Base-by-base conservation (phyloP, 2,113 vertebrate species). In the Peromyscus californicus region DNA sequence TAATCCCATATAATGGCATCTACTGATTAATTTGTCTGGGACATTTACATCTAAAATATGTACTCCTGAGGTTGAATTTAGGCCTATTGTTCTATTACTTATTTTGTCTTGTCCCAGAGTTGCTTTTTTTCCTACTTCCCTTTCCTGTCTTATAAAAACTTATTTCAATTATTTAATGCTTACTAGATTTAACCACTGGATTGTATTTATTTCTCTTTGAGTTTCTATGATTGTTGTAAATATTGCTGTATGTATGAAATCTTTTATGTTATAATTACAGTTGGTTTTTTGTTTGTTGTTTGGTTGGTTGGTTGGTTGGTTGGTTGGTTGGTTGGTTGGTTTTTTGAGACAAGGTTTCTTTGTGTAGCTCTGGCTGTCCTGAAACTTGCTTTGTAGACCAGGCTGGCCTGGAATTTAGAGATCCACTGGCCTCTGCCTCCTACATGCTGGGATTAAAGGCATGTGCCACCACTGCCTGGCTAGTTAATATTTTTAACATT, bases 401-500 rank as follows among this genome's bases (percentile, higher is more conserved):
- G 69, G 36, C 16, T 72, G 36, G 69, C 16, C 36, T 72, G 1
- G 6, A 70, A n/a, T 17, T 70, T 17, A 70, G 16, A 70, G 15
- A 70, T 70, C 69, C 69, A n/a, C 36, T 33, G 8, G 7, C 36
- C 69, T 72, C 69, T n/a, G 36, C 33, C 17, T 72, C 36, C 7
- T 6, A 17, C 3, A 21, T 72, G 69, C 69, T 72, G 36, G 36
- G 7, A 72, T 72, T n/a, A 70, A 70, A 70, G 69, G 36, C 16
- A 16, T 70, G 33, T n/a, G 69, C 2, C 69, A n/a, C 29, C 69
- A 70, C 16, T 17, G 8, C 69, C 69, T n/a, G 17, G 36, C 29
- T n/a, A 61, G 36, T 86, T 91, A 75, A 24, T 26, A 83, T 59
- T 94, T 94, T 91, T 76, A 16, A 59, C 8, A 76, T 89, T 76